Conservation (phyloP, 2,797 vertebrate species). For the Dallia pectoralis region DNA sequence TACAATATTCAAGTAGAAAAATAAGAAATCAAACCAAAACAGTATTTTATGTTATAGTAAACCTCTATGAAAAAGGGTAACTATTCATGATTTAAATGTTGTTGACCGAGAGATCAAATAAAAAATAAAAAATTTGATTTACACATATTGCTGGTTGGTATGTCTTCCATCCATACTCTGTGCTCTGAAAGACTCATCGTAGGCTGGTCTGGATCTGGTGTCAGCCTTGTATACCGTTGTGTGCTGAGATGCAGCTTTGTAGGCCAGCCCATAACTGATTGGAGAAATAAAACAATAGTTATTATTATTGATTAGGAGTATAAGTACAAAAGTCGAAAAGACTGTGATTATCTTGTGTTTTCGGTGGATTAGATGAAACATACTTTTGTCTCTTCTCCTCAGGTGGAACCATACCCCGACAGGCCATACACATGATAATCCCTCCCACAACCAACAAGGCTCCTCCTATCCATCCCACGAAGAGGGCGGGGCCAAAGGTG, state of each 20-base stretch:
- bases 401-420: constrained; percentile 74
- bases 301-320: too few species aligned
- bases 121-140: constrained; percentile 35
- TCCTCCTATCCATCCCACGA: constrained; percentile 88
- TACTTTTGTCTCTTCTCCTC: constrained; percentile 69
- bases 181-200: constrained; percentile 72
- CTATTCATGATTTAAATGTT: background rate
- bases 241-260: constrained; percentile 75
- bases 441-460: constrained; percentile 84
- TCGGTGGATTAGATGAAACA: constrained; percentile 38
- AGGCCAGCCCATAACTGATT: constrained; percentile 80
- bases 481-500: constrained; percentile 89
- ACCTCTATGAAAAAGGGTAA: background rate
- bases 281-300: background rate
- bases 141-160: constrained; percentile 85
- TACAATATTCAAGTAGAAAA: too few species aligned
- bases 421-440: constrained; percentile 87
- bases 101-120: background rate
- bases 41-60: background rate
- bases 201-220: constrained; percentile 47
- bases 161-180: constrained; percentile 76
- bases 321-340: background rate
- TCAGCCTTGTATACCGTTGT: constrained; percentile 79
- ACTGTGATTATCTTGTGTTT: background rate
- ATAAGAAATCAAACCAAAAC: background rate